Evolutionary conservation across 2,888 invertebrate species (phyloP).

Genomic region (Strigamia crassipes): DNA sequence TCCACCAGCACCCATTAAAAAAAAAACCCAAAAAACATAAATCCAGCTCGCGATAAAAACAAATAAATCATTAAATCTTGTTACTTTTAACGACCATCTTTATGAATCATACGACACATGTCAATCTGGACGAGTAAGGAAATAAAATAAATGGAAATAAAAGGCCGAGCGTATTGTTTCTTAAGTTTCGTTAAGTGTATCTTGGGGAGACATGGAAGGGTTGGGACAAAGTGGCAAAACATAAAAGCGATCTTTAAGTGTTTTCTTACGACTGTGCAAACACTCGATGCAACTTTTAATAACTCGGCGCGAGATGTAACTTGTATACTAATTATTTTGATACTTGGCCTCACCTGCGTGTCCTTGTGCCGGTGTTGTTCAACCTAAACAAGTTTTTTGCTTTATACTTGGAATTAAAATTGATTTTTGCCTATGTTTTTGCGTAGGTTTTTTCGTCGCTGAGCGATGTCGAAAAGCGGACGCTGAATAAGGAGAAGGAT

Average conservation of each 20-base stretch:
- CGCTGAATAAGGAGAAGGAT: background rate
- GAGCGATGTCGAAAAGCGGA: background rate
- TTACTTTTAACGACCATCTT: background rate
- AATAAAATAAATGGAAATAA: background rate
- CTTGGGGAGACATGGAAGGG: background rate
- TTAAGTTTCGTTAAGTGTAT: background rate
- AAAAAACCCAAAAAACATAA: no score
- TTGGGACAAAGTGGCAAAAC: background rate
- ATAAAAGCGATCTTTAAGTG: background rate
- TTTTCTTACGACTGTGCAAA: background rate
- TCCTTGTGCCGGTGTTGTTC: background rate
- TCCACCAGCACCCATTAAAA: no score
- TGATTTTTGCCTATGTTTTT: background rate
- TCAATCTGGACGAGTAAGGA: background rate
- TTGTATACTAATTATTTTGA: no score
- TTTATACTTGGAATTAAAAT: background rate
- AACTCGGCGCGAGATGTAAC: no score
- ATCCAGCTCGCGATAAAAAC: background rate
- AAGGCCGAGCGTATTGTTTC: background rate
- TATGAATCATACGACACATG: background rate
- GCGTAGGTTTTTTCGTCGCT: conserved; percentile 1
- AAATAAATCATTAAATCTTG: background rate
- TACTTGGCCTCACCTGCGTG: no score
- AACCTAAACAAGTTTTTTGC: background rate
- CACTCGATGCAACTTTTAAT: background rate